Conservation (phyloP, 2,113 vertebrate species). For the Coregonus clupeaformis region DNA sequence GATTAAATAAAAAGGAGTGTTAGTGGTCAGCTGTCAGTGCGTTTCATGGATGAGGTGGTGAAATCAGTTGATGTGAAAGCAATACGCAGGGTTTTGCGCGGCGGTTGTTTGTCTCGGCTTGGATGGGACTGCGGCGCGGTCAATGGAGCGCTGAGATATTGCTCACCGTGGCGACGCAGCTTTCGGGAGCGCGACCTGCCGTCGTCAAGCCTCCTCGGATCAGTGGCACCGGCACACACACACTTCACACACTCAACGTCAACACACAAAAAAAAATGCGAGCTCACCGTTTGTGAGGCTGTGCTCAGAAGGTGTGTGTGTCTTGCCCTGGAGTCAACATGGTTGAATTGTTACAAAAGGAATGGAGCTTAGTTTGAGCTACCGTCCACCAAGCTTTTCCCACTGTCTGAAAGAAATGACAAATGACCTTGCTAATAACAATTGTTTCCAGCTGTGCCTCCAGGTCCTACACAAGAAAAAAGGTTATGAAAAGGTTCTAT, state of each 20-base stretch:
- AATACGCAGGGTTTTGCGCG: neutral
- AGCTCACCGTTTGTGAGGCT: neutral
- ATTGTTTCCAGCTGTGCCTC: neutral
- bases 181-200: neutral
- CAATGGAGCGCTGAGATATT: slow-evolving; percentile 6
- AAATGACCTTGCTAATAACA: slow-evolving; percentile 3
- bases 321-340: slow-evolving; percentile 10
- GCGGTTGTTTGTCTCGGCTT: neutral
- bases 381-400: neutral
- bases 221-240: neutral
- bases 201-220: neutral
- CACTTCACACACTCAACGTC: neutral
- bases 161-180: neutral
- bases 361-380: neutral
- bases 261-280: neutral
- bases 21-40: no score
- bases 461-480: neutral
- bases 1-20: no score
- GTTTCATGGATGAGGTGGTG: no score
- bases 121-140: neutral
- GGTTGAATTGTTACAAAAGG: neutral
- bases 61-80: neutral
- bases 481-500: no score
- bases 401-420: slow-evolving; percentile 8
- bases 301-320: neutral